Evolutionary conservation across 1,140 invertebrate genomes (phyloP).

Genomic region (Callitettix versicolor): DNA sequence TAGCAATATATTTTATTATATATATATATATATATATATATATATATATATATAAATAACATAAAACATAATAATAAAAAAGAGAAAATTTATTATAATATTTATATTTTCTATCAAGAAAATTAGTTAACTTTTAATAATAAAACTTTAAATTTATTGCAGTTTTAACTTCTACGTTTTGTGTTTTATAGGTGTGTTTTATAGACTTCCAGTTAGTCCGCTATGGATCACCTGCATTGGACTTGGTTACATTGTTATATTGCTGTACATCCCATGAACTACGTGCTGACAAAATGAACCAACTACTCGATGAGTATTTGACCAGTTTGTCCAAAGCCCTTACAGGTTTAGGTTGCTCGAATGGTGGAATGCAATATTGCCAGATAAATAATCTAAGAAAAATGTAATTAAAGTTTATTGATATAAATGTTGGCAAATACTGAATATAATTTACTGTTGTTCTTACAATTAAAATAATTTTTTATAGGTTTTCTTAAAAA

Average conservation of each 20-base stretch:
- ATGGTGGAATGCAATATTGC: background rate
- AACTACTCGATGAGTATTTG: constrained; percentile 36
- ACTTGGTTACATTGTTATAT: constrained; percentile 53
- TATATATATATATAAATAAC: too few species aligned
- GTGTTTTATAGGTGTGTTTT: constrained; percentile 46
- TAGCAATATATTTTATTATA: too few species aligned
- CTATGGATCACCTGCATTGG: constrained; percentile 54
- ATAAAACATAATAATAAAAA: too few species aligned
- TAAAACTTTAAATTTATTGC: too few species aligned
- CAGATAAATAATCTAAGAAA: background rate
- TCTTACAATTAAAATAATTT: too few species aligned
- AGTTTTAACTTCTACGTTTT: background rate
- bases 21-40: too few species aligned
- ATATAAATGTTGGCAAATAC: too few species aligned
- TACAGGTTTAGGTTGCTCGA: background rate
- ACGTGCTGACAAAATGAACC: constrained; percentile 41
- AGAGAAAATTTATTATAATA: too few species aligned
- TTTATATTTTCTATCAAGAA: too few species aligned
- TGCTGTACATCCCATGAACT: constrained; percentile 50
- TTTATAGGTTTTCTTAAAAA: too few species aligned
- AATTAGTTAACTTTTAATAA: too few species aligned
- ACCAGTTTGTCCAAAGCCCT: background rate
- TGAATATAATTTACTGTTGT: too few species aligned
- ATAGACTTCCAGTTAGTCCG: constrained; percentile 58
- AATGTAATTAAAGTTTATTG: background rate